Evolutionary conservation across 2,888 invertebrate genomes (phyloP).

Genomic region (Leptinotarsa peninsularis): DNA sequence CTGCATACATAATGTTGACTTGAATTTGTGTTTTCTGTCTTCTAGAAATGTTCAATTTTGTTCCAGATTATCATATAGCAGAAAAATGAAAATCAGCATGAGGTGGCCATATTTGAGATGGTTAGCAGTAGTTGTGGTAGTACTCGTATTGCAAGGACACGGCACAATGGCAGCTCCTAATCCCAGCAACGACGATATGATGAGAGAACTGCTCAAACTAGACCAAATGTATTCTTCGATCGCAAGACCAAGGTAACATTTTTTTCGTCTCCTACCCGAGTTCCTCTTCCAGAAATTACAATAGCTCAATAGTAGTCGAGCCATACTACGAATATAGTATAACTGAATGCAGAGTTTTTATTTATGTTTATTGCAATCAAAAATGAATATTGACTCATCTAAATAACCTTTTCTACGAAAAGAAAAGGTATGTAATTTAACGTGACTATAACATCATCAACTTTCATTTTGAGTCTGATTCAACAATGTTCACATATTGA

Average conservation of each 20-base stretch:
- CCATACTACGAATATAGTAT: no score
- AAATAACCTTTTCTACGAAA: no score
- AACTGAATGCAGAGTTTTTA: no score
- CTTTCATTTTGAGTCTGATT: no score
- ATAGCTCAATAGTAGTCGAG: no score
- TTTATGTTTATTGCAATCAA: no score
- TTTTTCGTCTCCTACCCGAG: slow-evolving; percentile 9
- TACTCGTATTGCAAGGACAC: slow-evolving; percentile 50
- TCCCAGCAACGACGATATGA: slow-evolving; percentile 56
- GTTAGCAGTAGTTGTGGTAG: slow-evolving; percentile 55
- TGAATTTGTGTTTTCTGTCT: background rate
- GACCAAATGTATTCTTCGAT: slow-evolving; percentile 58
- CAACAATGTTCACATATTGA: no score
- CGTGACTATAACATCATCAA: no score
- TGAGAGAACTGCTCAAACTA: slow-evolving; percentile 55
- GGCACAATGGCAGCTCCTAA: slow-evolving; percentile 50
- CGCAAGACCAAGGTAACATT: slow-evolving; percentile 58
- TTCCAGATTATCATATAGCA: background rate
- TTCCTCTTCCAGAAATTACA: no score
- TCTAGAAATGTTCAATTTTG: background rate
- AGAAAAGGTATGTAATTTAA: no score
- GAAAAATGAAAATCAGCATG: slow-evolving; percentile 48
- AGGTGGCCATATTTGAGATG: slow-evolving; percentile 59
- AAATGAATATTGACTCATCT: no score
- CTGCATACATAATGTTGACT: background rate